phyloP scores from a whole-genome alignment of 1,140 invertebrate genomes.

The Mactra quadrangularis region DNA sequence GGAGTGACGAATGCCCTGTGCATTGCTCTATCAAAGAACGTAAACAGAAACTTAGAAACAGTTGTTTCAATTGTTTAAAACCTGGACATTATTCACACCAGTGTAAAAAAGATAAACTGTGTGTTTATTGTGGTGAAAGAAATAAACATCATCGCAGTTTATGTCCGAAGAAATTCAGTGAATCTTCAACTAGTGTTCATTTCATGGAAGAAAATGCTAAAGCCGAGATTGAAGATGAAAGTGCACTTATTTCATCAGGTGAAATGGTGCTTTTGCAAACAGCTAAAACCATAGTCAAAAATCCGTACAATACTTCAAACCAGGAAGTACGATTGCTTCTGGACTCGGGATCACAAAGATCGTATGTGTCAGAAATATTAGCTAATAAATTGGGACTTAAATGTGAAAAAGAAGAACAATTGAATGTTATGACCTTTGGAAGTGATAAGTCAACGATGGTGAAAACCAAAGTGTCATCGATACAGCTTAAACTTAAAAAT shows the following conservation, averaged over 20 bases:
- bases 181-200: background rate
- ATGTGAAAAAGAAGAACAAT: background rate
- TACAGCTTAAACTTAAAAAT: conserved; percentile 14
- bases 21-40: background rate
- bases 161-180: conserved; percentile 6
- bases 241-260: background rate
- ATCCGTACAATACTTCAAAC: background rate
- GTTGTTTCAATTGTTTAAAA: conserved; percentile 13
- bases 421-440: conserved; percentile 14
- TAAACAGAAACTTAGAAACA: background rate
- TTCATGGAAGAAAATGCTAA: background rate
- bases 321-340: background rate
- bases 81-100: background rate
- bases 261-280: conserved; percentile 27
- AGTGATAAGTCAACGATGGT: background rate
- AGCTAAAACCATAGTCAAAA: conserved; percentile 6
- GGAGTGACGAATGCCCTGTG: conserved; percentile 7
- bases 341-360: conserved; percentile 11
- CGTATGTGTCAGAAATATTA: background rate
- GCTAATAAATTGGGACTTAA: conserved; percentile 17
- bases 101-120: background rate
- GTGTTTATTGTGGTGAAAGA: background rate
- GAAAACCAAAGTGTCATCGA: background rate
- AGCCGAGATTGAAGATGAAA: background rate
- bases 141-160: conserved; percentile 11